Conservation (phyloP, 1,140 invertebrate species). For the Gryllus bimaculatus region DNA sequence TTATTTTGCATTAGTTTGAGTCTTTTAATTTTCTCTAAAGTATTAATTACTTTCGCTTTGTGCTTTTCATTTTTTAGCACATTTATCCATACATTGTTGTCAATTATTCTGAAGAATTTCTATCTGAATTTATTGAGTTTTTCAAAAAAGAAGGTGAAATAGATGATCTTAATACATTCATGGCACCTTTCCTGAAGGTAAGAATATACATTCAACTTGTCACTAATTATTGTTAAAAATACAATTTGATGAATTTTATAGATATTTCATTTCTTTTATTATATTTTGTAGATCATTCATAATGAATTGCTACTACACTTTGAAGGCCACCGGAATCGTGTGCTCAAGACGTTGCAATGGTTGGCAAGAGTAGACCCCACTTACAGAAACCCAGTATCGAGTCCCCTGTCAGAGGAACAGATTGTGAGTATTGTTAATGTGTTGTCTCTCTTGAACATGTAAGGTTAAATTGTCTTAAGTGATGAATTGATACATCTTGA, state of each 20-base stretch:
- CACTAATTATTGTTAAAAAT: slow-evolving; percentile 25
- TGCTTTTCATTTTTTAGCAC: neutral
- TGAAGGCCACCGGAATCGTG: slow-evolving; percentile 51
- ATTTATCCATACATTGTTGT: slow-evolving; percentile 2
- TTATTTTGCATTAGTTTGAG: neutral
- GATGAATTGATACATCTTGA: neutral
- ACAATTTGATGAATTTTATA: neutral
- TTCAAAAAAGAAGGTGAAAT: slow-evolving; percentile 26
- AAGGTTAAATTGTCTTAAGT: neutral
- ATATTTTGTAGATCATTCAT: slow-evolving; percentile 38
- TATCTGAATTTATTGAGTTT: slow-evolving; percentile 18
- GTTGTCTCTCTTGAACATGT: neutral
- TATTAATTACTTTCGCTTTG: neutral
- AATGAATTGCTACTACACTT: slow-evolving; percentile 48
- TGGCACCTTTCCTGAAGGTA: slow-evolving; percentile 25
- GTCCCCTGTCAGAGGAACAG: neutral
- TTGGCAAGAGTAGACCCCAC: slow-evolving; percentile 30
- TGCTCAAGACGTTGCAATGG: slow-evolving; percentile 45
- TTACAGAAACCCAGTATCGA: slow-evolving; percentile 26
- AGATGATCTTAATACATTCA: slow-evolving; percentile 26
- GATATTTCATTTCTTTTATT: slow-evolving; percentile 24
- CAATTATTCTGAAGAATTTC: slow-evolving; percentile 12
- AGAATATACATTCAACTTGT: slow-evolving; percentile 25
- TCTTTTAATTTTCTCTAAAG: neutral
- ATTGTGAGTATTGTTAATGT: slow-evolving; percentile 10